Percentiles rank a stretch among this genome's conserved stretches.
phyloP scores from a whole-genome alignment of 2,888 invertebrate genomes.

The Crepidodera aurea region DNA sequence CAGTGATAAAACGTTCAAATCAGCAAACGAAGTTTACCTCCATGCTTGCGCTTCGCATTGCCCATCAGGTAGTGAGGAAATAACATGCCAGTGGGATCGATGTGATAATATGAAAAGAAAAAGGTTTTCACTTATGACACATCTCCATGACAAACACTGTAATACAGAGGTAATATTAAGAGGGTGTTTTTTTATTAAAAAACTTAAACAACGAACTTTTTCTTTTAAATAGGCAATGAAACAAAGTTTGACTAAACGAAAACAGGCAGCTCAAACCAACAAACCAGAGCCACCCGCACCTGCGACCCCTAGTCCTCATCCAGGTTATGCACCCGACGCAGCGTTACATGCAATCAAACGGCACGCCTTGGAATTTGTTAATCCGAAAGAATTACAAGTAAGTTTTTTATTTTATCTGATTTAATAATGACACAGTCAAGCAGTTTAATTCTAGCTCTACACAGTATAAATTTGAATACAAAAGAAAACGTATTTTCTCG shows the following conservation, averaged over 20 bases:
- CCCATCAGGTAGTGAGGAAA: conserved; percentile 74
- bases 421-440: not conserved
- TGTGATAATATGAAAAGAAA: conserved; percentile 91
- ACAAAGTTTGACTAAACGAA: conserved; percentile 72
- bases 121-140: conserved; percentile 95
- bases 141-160: conserved; percentile 94
- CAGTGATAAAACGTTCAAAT: conserved; percentile 72
- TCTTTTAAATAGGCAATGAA: conserved; percentile 61
- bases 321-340: conserved; percentile 95
- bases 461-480: no score
- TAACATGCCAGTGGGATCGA: conserved; percentile 88
- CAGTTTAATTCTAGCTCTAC: not conserved
- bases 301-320: conserved; percentile 62
- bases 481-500: no score
- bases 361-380: conserved; percentile 90
- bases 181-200: no score
- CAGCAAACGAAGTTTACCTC: conserved; percentile 81
- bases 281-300: conserved; percentile 66
- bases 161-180: conserved; percentile 74
- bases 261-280: conserved; percentile 66
- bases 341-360: conserved; percentile 96
- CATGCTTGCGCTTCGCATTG: conserved; percentile 89
- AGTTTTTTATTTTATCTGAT: conserved; percentile 40
- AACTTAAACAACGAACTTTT: not conserved
- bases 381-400: conserved; percentile 89